Evolutionary conservation across 2,113 vertebrate genomes (phyloP), one percentile per base, ranked within the genome.

Genomic region (Eira barbara): DNA sequence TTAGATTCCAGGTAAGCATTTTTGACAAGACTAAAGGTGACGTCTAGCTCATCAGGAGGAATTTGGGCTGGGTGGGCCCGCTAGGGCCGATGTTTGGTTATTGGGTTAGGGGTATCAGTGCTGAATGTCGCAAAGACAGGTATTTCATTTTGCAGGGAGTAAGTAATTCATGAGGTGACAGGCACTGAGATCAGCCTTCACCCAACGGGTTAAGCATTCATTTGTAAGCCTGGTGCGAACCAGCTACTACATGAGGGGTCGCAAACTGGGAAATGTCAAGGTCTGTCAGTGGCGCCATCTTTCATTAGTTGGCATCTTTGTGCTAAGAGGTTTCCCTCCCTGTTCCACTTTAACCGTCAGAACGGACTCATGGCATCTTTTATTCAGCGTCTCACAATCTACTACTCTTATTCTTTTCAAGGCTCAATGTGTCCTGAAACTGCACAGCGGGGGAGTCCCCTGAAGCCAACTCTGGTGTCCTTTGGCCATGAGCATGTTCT

Each of bases 221-320:
- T n/a, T 31, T 67, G 23, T 10, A 79, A 92, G 73, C 25, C 21
- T 69, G 47, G n/a, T 21, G 39, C 47, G 73, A 86, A 55, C 52
- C 65, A 36, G 13, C 39, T 89, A 45, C 21, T 76, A 29, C 7
- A 27, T 0, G 2, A 34, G 76, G 21, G 67, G 7, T 45, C 79
- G 45, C 82, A 67, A 67, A 59, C 1, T 4, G 45, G 45, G 84
- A 47, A 25, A n/a, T 45, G 71, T 36, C 85, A 80, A 71, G 14
- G 73, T 47, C 23, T 17, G 14, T 42, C 34, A 34, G 31, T 52
- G 73, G 42, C 42, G 79, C 86, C 31, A 69, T 42, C 49, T 78
- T 93, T 89, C 67, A 69, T 39, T 83, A 80, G 83, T 6, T 65
- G 59, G 63, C 25, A 47, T 63, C 67, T 89, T 23, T 69, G n/a